Conservation (phyloP, 2,888 invertebrate species). For the Sepiola atlantica region DNA sequence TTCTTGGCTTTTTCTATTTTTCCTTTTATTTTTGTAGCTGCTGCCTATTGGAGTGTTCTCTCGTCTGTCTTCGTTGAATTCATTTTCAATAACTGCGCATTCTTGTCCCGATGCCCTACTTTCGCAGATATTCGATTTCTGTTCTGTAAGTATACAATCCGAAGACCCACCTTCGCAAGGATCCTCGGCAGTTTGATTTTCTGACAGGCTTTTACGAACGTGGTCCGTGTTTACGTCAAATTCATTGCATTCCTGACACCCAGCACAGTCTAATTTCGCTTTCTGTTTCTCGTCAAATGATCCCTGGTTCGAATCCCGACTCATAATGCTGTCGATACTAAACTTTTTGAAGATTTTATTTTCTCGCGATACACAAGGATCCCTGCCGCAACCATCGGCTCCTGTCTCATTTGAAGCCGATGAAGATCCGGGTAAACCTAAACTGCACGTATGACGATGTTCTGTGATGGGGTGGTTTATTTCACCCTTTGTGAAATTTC, state of each 20-base stretch:
- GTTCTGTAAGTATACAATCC: slow-evolving; percentile 48
- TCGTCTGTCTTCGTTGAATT: background rate
- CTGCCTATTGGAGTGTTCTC: background rate
- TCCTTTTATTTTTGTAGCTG: background rate
- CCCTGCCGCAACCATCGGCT: background rate
- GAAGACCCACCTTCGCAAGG: background rate
- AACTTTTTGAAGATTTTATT: slow-evolving; percentile 15
- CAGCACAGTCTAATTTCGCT: background rate
- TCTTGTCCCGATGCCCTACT: slow-evolving; percentile 33
- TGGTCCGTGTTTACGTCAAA: slow-evolving; percentile 33
- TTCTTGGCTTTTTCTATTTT: background rate
- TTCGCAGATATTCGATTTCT: slow-evolving; percentile 49
- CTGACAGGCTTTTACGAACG: background rate
- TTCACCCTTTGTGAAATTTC: background rate
- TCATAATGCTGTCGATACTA: slow-evolving; percentile 32
- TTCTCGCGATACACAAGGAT: background rate
- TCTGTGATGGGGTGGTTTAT: background rate
- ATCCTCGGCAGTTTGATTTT: background rate
- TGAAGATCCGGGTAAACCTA: background rate
- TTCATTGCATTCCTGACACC: slow-evolving; percentile 46
- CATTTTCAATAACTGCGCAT: background rate
- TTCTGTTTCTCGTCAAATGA: background rate
- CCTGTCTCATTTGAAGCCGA: background rate
- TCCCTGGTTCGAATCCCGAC: background rate
- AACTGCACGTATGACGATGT: background rate